Conservation (phyloP, 2,113 vertebrate species). For the Notiomystis cincta region DNA sequence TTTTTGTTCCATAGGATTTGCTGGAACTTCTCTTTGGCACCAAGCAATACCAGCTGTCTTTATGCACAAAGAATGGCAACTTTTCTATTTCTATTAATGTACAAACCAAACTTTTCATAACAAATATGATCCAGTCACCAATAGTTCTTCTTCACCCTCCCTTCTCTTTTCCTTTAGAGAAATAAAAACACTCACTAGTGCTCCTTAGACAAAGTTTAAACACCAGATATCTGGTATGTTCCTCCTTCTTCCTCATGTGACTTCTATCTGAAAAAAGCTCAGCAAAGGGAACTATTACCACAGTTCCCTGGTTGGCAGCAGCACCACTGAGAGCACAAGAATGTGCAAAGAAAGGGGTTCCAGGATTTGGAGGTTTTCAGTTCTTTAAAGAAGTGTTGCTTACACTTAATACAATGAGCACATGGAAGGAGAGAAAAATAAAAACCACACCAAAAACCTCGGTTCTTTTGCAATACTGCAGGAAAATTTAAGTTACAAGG, state of each 20-base stretch:
- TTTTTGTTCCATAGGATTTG: not conserved
- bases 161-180: not conserved
- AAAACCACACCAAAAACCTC: not conserved
- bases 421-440: not conserved
- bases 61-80: not conserved
- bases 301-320: accelerated
- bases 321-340: not conserved
- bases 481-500: not conserved
- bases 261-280: not conserved
- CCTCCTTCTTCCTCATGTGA: not conserved
- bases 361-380: not conserved
- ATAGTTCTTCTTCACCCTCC: not conserved
- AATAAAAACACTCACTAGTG: not conserved
- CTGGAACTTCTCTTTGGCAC: not conserved
- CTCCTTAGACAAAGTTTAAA: not conserved
- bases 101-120: not conserved
- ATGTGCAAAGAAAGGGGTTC: not conserved
- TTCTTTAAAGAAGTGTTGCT: not conserved
- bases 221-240: not conserved
- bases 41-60: not conserved
- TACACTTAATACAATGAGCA: not conserved
- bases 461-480: not conserved
- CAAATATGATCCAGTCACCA: not conserved
- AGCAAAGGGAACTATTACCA: not conserved
- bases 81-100: not conserved